A percentile compares a stretch with the other conserved stretches of the same genome.
phyloP scores from a whole-genome alignment of 2,888 invertebrate species.

The Oscheius sp. region DNA sequence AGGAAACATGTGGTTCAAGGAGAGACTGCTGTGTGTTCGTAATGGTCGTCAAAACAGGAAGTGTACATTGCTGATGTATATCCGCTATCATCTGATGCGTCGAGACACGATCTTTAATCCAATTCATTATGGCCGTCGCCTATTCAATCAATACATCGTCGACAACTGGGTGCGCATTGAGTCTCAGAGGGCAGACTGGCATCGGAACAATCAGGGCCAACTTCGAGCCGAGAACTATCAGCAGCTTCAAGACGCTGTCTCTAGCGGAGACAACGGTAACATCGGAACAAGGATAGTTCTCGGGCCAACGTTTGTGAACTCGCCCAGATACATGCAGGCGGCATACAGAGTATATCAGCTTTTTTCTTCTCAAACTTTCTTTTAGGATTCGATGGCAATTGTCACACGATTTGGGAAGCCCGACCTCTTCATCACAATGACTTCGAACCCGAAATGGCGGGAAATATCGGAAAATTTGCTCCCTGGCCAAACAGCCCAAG shows the following conservation, averaged over 20 bases:
- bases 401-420: slow-evolving; percentile 62
- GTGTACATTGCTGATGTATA: too few species aligned
- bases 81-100: too few species aligned
- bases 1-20: too few species aligned
- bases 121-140: too few species aligned
- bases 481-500: slow-evolving; percentile 41
- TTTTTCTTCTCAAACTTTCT: not conserved
- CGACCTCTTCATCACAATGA: slow-evolving; percentile 70
- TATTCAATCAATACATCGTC: slow-evolving; percentile 67
- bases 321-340: slow-evolving; percentile 71
- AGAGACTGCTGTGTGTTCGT: too few species aligned
- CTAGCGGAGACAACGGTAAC: not conserved
- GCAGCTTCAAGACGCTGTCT: not conserved
- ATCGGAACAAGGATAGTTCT: slow-evolving; percentile 58
- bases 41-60: too few species aligned
- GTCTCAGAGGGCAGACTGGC: slow-evolving; percentile 69
- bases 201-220: slow-evolving; percentile 41
- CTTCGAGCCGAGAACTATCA: not conserved
- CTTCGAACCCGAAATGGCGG: slow-evolving; percentile 70
- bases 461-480: slow-evolving; percentile 62
- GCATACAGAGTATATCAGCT: not conserved
- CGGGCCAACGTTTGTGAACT: slow-evolving; percentile 65
- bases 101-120: too few species aligned
- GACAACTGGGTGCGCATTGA: slow-evolving; percentile 74
- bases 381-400: slow-evolving; percentile 57